Conservation (phyloP, 2,888 invertebrate species). For the Biston stratarius region DNA sequence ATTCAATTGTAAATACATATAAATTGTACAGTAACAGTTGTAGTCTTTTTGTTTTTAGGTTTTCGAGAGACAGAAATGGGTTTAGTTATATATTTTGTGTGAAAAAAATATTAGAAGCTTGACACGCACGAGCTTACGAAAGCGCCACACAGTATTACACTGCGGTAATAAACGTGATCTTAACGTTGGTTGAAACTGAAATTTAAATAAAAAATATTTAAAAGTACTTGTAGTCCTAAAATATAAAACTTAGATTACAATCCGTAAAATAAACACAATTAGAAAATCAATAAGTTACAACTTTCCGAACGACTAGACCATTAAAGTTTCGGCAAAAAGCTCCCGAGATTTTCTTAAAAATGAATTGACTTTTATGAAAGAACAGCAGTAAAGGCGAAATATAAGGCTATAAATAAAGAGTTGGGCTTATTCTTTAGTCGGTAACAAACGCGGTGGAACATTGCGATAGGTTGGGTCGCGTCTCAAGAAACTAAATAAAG, state of each 20-base stretch:
- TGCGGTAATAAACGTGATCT: too few species aligned
- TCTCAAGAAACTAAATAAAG: conserved; percentile 68
- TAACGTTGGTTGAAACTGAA: too few species aligned
- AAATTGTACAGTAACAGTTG: too few species aligned
- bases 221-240: background rate
- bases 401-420: conserved; percentile 65
- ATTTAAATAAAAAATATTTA: background rate
- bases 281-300: conserved; percentile 36
- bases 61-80: too few species aligned
- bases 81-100: too few species aligned
- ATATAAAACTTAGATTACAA: conserved; percentile 8
- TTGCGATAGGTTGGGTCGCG: conserved; percentile 53
- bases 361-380: conserved; percentile 53
- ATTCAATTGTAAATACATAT: too few species aligned
- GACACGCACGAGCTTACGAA: too few species aligned
- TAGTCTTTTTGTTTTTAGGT: too few species aligned
- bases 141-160: too few species aligned
- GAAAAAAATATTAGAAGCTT: too few species aligned
- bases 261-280: conserved; percentile 25
- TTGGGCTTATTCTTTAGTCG: conserved; percentile 55
- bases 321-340: conserved; percentile 33
- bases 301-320: conserved; percentile 24
- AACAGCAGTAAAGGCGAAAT: conserved; percentile 61
- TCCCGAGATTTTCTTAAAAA: conserved; percentile 31
- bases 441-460: conserved; percentile 58